Evolutionary conservation across 2,888 invertebrate genomes (phyloP).

Genomic region (Drosophila sordidula): DNA sequence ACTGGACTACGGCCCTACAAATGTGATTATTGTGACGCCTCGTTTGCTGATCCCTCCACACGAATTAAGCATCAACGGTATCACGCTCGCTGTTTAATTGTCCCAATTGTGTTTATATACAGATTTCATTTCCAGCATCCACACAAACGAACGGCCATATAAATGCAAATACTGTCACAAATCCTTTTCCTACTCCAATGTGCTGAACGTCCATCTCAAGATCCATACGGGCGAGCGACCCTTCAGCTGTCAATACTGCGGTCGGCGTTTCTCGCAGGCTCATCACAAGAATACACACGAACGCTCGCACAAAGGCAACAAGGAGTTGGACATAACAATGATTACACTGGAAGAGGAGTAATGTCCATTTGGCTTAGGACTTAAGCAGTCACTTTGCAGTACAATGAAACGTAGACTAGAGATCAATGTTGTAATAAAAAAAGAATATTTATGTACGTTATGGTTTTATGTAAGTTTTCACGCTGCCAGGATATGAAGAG

Average conservation of each 20-base stretch:
- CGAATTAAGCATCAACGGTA: slow-evolving; percentile 84
- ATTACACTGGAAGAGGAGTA: slow-evolving; percentile 45
- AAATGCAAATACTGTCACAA: slow-evolving; percentile 78
- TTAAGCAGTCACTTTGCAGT: slow-evolving; percentile 31
- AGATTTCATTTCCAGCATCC: slow-evolving; percentile 63
- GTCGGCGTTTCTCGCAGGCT: slow-evolving; percentile 73
- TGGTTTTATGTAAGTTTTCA: not conserved
- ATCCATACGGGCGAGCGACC: slow-evolving; percentile 83
- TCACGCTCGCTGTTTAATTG: not conserved
- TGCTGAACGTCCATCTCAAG: slow-evolving; percentile 80
- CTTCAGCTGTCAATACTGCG: slow-evolving; percentile 76
- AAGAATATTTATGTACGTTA: not conserved
- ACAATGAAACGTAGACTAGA: slow-evolving; percentile 12
- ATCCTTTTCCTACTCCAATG: slow-evolving; percentile 82
- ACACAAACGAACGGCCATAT: slow-evolving; percentile 83
- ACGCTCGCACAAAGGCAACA: slow-evolving; percentile 42
- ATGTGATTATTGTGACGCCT: slow-evolving; percentile 81
- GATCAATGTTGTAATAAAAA: not conserved
- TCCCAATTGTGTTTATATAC: not conserved
- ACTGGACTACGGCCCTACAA: slow-evolving; percentile 83
- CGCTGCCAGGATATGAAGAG: not conserved
- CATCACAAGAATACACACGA: slow-evolving; percentile 83
- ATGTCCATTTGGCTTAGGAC: not conserved
- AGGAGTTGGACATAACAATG: slow-evolving; percentile 14
- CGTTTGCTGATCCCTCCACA: slow-evolving; percentile 84